Evolutionary conservation across 2,888 invertebrate species (phyloP), one percentile per base, ranked within the genome.

Genomic region (Dasypolia templi): DNA sequence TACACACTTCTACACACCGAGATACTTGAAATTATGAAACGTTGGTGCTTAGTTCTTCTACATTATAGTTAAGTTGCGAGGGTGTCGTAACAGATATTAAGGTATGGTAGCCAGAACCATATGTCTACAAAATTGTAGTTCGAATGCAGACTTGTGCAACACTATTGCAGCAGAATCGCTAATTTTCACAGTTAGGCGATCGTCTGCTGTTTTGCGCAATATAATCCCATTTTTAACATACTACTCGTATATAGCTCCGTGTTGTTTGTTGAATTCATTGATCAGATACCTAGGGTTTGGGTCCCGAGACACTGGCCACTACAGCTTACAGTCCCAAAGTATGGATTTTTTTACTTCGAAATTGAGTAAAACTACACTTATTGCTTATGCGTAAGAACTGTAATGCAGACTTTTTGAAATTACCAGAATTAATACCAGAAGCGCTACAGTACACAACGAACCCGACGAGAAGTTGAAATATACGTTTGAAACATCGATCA

Each of bases 11-110:
- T 67, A 64, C 32, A 65, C 56, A 66, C 35, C 53, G 22, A 32
- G 66, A 32, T 51, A 63, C 65, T 81, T 72, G 19, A 72, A 66
- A 72, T 65, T 65, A 53, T 77, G 82, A 46, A 77, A 77, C 55
- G 39, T 55, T 56, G 53, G 67, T 77, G 56, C 67, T 59, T 55
- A 44, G 56, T 32, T 66, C 17, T 51, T 62, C 44, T 51, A 73
- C 22, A 32, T 44, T n/a, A 42, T 17, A 22, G 11, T 59, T 19
- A 35, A 55, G 64, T 79, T 61, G 29, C 26, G 39, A 39, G 17
- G 29, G 17, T 77, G 61, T 66, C 51, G 65, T 62, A 79, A 66
- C 17, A 51, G 44, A 44, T 26, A 56, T 55, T 65, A 32, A 44
- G 22, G 35, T 78, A 51, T 44, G 44, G 7, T 7, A 56, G 19